phyloP scores from a whole-genome alignment of 2,797 vertebrate species.

The Neomorphus geoffroyi region DNA sequence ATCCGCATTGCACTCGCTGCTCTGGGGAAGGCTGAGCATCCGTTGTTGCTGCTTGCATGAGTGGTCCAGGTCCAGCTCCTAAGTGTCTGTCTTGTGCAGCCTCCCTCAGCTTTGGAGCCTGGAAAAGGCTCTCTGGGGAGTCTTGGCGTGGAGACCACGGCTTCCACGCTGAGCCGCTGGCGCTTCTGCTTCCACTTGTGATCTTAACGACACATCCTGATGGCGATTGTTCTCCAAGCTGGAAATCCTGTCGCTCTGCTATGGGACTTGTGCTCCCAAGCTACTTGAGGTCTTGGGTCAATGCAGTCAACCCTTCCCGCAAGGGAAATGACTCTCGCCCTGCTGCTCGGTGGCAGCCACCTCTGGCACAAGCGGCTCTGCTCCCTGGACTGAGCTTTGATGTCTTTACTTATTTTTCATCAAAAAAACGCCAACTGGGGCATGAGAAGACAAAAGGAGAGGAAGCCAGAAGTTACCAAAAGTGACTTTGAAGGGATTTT shows the following conservation, averaged over 20 bases:
- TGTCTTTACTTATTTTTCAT: not conserved
- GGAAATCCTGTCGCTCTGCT: constrained; percentile 39
- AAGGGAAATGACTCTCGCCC: not conserved
- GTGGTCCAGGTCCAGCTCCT: not conserved
- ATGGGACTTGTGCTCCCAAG: not conserved
- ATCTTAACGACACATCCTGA: constrained; percentile 2
- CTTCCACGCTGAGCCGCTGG: not conserved
- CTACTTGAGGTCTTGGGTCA: not conserved
- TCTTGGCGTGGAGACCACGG: not conserved
- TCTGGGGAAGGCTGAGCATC: not conserved
- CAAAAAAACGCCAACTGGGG: not conserved
- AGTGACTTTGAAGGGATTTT: not conserved
- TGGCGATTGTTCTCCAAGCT: constrained; percentile 17
- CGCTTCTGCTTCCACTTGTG: constrained; percentile 3
- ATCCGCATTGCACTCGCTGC: rapidly evolving
- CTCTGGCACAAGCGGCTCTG: not conserved
- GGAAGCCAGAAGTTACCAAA: not conserved
- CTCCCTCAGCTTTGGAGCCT: not conserved
- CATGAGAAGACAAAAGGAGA: not conserved
- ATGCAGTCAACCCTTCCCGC: constrained; percentile 1
- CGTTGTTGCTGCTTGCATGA: not conserved
- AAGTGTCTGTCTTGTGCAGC: not conserved
- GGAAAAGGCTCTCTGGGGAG: not conserved
- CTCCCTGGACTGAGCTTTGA: not conserved
- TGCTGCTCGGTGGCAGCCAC: not conserved